A percentile compares a stretch with the other conserved stretches of the same genome.
Evolutionary conservation across 2,113 vertebrate species (phyloP).

Genomic region (Podilymbus podiceps): DNA sequence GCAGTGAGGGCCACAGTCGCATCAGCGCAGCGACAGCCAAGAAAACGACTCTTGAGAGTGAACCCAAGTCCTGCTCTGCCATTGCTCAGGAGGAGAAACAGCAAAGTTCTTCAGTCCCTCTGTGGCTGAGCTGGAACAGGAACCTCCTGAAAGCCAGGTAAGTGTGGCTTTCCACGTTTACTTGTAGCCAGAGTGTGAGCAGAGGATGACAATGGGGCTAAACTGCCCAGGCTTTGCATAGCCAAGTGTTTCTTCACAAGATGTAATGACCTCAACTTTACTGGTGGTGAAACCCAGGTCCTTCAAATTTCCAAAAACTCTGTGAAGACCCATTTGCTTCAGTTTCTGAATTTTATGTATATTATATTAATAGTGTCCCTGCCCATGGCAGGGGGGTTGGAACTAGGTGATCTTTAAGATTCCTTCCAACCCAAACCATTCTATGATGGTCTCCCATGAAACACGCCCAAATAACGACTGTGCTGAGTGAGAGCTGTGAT

Average conservation of each 20-base stretch:
- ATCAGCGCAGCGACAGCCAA: neutral
- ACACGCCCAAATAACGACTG: rapidly evolving
- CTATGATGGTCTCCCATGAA: rapidly evolving
- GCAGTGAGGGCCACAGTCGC: rapidly evolving
- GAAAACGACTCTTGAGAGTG: too few relatives aligned
- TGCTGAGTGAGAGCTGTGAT: neutral
- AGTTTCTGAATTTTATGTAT: neutral
- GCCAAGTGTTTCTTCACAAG: neutral
- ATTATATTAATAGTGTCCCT: too few relatives aligned
- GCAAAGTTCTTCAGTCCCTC: neutral
- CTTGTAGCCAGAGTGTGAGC: neutral
- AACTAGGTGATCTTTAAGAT: too few relatives aligned
- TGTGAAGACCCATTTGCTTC: neutral
- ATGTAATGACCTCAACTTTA: neutral
- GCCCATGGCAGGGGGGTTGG: too few relatives aligned
- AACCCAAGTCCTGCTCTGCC: neutral
- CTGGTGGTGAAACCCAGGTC: neutral
- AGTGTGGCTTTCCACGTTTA: neutral
- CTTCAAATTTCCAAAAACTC: neutral
- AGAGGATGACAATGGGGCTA: neutral
- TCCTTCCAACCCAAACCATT: too few relatives aligned
- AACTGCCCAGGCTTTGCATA: neutral
- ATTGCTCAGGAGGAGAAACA: neutral
- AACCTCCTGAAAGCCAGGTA: neutral
- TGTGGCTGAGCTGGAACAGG: neutral